Evolutionary conservation across 2,113 vertebrate genomes (phyloP), one percentile per base, ranked within the genome.

Genomic region (Pterophyllum scalare): DNA sequence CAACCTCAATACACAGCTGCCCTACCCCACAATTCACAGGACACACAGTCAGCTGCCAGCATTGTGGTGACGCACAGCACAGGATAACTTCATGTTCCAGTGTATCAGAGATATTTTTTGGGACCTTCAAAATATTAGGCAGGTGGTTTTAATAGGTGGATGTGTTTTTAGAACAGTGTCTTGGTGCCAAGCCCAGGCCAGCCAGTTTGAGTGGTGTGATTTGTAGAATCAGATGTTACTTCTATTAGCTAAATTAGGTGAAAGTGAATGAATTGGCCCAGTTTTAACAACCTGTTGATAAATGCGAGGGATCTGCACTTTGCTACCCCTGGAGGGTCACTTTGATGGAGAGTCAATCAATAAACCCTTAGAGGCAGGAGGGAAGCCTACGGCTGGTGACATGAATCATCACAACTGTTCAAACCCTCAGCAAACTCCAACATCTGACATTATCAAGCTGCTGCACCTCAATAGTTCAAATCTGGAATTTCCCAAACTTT

Each of bases 291-390:
- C 46, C 19, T 33, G 20, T 52, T 19, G 33, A 15, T 62, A 75
- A 56, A 62, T 61, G 46, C 67, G 46, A 72, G 59, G 49, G 67
- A 75, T 81, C 64, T 59, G 35, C 26, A 28, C 57, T 46, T 22
- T 75, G 58, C 28, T 75, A 13, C 22, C 10, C 43, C 35, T 28
- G n/a, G 35, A 67, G 64, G 20, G 49, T 17, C 40, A 33, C 57
- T 81, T 75, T 75, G 58, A 81, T 38, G 58, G 79, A 59, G 43
- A 52, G 38, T 60, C 40, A 81, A 6, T 75, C 31, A 54, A 5
- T 38, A 61, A 28, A 22, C n/a, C 28, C 57, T 61, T 46, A 74
- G 33, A 80, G 56, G 26, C 19, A 59, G 79, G 43, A 46, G 40
- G 26, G 14, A 10, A 20, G 40, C 79, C 62, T 54, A 54, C 28